Percentiles rank a stretch among this genome's conserved stretches.
Conservation (phyloP, 30 jellyfish, hydroid and myxozoan species). For the Hydra vulgaris region DNA sequence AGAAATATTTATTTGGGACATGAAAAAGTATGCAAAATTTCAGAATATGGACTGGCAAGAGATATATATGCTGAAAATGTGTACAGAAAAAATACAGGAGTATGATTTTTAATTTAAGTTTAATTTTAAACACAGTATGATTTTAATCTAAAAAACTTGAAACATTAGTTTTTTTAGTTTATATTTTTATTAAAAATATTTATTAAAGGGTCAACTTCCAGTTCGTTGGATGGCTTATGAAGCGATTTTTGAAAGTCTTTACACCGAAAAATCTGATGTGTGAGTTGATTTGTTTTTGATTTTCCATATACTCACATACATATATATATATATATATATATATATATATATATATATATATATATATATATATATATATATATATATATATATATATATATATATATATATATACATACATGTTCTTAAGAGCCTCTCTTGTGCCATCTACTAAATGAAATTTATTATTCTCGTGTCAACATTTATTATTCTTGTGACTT, state of each 20-base stretch:
- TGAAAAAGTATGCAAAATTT: conserved; percentile 68
- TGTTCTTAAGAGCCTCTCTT: no score
- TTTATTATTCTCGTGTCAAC: no score
- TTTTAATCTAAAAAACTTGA: no score
- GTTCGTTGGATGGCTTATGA: conserved; percentile 85
- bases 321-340: no score
- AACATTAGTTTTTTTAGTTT: no score
- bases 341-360: no score
- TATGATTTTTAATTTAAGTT: conserved; percentile 5
- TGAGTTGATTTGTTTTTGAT: not conserved
- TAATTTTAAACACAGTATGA: not conserved
- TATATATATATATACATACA: no score
- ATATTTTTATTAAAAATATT: no score
- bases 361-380: no score
- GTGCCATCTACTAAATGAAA: no score
- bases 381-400: no score
- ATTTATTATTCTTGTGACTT: no score
- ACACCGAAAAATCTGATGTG: conserved; percentile 43
- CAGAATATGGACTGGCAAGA: conserved; percentile 62
- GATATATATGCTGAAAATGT: conserved; percentile 46
- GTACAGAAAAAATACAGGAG: conserved; percentile 48
- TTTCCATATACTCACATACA: not conserved
- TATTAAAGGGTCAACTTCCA: conserved; percentile 51
- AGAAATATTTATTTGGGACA: conserved; percentile 67
- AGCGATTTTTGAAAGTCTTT: conserved; percentile 49